Percentiles rank a stretch among this genome's conserved stretches.
phyloP scores from a whole-genome alignment of 2,888 invertebrate genomes.

The Neoascia interrupta region DNA sequence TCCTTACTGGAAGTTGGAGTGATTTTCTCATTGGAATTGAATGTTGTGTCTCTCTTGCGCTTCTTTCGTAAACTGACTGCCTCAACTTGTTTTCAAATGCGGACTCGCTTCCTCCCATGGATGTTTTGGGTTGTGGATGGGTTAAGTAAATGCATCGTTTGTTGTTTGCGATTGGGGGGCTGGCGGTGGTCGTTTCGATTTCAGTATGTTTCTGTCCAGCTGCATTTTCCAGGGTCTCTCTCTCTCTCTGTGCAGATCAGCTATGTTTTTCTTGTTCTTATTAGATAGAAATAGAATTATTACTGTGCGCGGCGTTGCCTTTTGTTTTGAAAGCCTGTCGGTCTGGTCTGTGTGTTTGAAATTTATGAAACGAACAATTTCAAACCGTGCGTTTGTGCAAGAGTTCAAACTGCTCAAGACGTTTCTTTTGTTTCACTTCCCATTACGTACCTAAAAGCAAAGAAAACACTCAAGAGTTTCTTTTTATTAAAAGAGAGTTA shows the following conservation, averaged over 20 bases:
- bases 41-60: slow-evolving; percentile 18
- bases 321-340: too few species aligned
- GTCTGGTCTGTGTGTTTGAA: too few species aligned
- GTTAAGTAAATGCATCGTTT: too few species aligned
- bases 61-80: slow-evolving; percentile 13
- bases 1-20: slow-evolving; percentile 51
- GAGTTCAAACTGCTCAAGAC: too few species aligned
- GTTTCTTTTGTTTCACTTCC: too few species aligned
- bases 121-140: not conserved
- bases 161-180: not conserved
- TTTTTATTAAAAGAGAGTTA: too few species aligned
- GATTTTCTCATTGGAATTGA: slow-evolving; percentile 3
- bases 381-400: too few species aligned
- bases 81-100: slow-evolving; percentile 36
- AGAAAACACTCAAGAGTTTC: too few species aligned
- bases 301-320: too few species aligned
- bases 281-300: not conserved
- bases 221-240: not conserved
- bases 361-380: too few species aligned
- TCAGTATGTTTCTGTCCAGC: too few species aligned
- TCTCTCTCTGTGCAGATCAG: not conserved
- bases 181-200: not conserved
- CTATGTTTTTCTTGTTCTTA: not conserved
- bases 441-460: too few species aligned
- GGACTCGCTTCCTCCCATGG: not conserved